Base-by-base conservation (phyloP, 2,888 invertebrate genomes). In the Agrochola macilenta region DNA sequence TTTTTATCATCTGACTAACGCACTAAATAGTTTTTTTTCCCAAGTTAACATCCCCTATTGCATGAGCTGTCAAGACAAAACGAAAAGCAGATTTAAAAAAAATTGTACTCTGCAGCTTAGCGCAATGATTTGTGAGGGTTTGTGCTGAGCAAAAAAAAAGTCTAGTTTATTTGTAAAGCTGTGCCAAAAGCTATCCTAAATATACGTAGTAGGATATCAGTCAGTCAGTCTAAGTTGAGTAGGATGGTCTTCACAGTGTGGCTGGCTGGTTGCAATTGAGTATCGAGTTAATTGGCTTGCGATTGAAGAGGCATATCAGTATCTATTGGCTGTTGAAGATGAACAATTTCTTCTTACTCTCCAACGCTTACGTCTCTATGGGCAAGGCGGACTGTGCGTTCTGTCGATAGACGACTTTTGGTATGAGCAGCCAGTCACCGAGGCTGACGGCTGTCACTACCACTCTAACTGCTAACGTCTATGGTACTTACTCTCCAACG, bases 351-450 rank as follows among this genome's bases (percentile, higher is more conserved):
- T 54, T 11, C n/a, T 54, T 54, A 95, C 95, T 88, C 81, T 94
- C 91, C 5, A 96, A 87, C 12, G 91, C 90, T 69, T 93, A 90
- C 2, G 94, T 93, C 85, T 98, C 98, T 81, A 98, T 97, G 0
- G 98, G 98, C 71, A 99, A 94, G 84, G 98, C 97, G 92, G 98
- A 98, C 84, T 98, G 97, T 0, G 98, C 98, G 83, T 97, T 98
- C 58, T 97, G 97, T 61, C 98, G 97, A 0, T 98, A 97, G 93
- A 98, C 98, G 23, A 98, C 97, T 66, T 98, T 94, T 0, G 98
- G 98, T 84, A 98, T 96, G 85, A 97, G 97, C 30, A 98, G 94
- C 97, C 97, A 97, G 85, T 97, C 96, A 11, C 97, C 97, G 5
- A 35, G 20, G 17, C 61, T 23, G 35, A 35, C 39, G 7, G 39